Base-by-base conservation (phyloP, 2,113 vertebrate genomes). In the Mystacornis crossleyi region DNA sequence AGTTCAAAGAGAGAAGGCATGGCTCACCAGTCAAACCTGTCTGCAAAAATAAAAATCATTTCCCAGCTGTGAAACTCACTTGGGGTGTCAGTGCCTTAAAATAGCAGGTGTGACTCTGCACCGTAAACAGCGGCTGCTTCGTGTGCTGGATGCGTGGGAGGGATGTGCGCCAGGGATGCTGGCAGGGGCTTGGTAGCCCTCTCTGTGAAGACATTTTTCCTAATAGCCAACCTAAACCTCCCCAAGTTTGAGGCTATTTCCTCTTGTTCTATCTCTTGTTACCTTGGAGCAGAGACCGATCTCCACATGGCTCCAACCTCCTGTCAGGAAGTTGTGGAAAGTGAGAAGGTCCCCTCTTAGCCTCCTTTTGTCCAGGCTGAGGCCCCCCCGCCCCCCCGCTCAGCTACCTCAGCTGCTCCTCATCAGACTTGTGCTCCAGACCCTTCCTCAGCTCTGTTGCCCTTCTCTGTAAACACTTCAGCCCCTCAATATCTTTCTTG, bases 81-180 rank as follows among this genome's bases (percentile, higher is more conserved):
- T 19, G 74, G 17, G 51, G 25, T 31, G 42, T 18, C 70, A 43
- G 74, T 15, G 47, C 53, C 66, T 29, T 51, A 34, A 23, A 66
- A 61, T 2, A 94, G 70, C 74, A 58, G 82, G 38, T 4, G 47
- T 34, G 57, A n/a, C 55, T n/a, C 31, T 4, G 8, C 55, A 13
- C 9, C 4, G 6, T 40, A 12, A n/a, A 18, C 42, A 26, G 69
- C 0, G 0, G 80, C 88, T 3, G 12, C 62, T 72, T 72, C 5
- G 1, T 6, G 31, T 5, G 61, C 75, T 9, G 5, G 14, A 13
- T 23, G 24, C 4, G 4, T 2, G 3, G 58, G 18, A 64, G 31
- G 60, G 48, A 64, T 17, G 18, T 1, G 4, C 2, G 1, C 43
- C 5, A 1, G 48, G 57, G 57, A 33, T 2, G 0, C 3, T 18